phyloP scores from a whole-genome alignment of 1,140 invertebrate species.

The Ips nitidus region DNA sequence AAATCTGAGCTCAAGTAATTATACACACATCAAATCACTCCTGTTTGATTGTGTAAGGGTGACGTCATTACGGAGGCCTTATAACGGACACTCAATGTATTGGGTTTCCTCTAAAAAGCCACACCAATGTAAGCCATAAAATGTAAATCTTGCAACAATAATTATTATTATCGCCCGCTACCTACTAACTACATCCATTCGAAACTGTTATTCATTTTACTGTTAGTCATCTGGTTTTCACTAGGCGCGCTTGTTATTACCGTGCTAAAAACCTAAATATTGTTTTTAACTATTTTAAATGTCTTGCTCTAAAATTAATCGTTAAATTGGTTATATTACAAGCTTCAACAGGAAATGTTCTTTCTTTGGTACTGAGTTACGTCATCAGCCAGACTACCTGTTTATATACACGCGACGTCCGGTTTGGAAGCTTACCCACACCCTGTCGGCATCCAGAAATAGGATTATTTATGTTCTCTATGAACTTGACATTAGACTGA shows the following conservation, averaged over 20 bases:
- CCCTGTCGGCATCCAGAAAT: background rate
- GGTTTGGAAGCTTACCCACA: no score
- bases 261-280: conserved; percentile 22
- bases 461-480: background rate
- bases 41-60: background rate
- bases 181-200: conserved; percentile 1
- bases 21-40: background rate
- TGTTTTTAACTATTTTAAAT: conserved; percentile 15
- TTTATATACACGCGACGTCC: no score
- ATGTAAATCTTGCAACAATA: background rate
- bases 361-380: background rate
- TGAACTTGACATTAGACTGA: background rate
- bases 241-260: conserved; percentile 4
- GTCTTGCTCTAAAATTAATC: background rate
- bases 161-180: background rate
- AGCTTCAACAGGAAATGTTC: background rate
- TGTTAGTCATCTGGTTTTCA: conserved; percentile 22
- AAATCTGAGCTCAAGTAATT: conserved; percentile 9
- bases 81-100: background rate
- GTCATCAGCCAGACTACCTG: no score
- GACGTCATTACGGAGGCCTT: background rate
- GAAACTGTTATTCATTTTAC: conserved; percentile 17
- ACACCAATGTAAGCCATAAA: background rate
- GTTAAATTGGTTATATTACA: background rate
- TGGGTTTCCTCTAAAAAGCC: background rate